Conservation (phyloP, 2,113 vertebrate genomes). For the Madoqua kirkii region DNA sequence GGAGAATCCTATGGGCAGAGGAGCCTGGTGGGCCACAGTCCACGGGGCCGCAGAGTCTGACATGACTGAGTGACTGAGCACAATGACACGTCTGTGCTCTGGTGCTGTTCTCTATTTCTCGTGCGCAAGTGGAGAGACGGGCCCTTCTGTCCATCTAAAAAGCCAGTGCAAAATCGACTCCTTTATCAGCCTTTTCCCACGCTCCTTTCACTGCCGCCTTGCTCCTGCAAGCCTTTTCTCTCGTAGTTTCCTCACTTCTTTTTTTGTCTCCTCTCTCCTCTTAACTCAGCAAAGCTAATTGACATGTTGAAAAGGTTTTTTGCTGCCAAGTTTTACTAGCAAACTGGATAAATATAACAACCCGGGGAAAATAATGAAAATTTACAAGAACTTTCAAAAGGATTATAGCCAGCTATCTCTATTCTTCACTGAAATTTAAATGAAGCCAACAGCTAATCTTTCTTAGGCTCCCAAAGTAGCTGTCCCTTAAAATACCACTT, state of each 20-base stretch:
- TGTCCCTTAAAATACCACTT: background rate
- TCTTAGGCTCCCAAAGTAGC: background rate
- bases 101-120: background rate
- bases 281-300: background rate
- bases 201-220: background rate
- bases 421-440: background rate
- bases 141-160: background rate
- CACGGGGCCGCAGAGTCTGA: rapidly evolving
- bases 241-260: background rate
- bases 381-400: background rate
- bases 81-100: background rate
- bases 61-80: background rate
- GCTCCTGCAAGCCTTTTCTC: background rate
- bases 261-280: background rate
- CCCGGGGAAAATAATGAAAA: background rate
- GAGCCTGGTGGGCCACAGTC: background rate
- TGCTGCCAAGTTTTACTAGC: background rate
- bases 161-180: background rate
- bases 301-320: background rate
- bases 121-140: background rate
- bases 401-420: background rate
- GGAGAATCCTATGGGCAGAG: background rate
- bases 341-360: background rate
- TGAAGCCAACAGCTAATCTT: background rate
- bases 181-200: background rate